phyloP scores from a whole-genome alignment of 2,113 vertebrate genomes.

The Maccullochella peelii region DNA sequence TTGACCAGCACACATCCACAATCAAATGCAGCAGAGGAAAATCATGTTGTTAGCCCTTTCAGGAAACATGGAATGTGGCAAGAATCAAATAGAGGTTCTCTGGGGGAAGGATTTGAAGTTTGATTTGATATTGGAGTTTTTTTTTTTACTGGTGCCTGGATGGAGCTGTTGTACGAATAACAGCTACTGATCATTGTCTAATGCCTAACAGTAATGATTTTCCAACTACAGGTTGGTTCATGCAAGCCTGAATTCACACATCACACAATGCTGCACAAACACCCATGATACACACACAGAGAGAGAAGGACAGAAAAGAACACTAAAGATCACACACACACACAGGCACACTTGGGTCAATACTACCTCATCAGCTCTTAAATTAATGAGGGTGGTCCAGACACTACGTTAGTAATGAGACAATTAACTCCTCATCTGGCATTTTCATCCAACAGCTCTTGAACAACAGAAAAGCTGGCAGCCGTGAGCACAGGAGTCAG shows the following conservation, averaged over 20 bases:
- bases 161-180: conserved; percentile 2
- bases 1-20: background rate
- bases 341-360: conserved; percentile 1
- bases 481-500: conserved; percentile 3
- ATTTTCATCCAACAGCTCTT: conserved; percentile 54
- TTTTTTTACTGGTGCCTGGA: conserved; percentile 10
- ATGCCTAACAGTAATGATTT: conserved; percentile 42
- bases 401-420: conserved; percentile 63
- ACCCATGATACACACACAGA: background rate
- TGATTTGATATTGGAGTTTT: conserved; percentile 24
- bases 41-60: conserved; percentile 12
- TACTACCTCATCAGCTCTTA: conserved; percentile 53
- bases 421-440: conserved; percentile 64
- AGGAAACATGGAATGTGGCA: conserved; percentile 17
- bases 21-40: conserved; percentile 6
- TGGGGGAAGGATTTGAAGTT: conserved; percentile 6
- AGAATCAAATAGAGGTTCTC: conserved; percentile 25
- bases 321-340: conserved; percentile 4
- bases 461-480: conserved; percentile 42
- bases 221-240: conserved; percentile 5
- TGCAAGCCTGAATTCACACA: background rate
- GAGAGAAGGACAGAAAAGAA: background rate
- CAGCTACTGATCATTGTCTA: conserved; percentile 36
- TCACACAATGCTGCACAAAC: conserved; percentile 10
- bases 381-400: conserved; percentile 66